Percentiles rank a stretch among this genome's conserved stretches.
Conservation (phyloP, 2,797 vertebrate species). For the Australoheros facetus region DNA sequence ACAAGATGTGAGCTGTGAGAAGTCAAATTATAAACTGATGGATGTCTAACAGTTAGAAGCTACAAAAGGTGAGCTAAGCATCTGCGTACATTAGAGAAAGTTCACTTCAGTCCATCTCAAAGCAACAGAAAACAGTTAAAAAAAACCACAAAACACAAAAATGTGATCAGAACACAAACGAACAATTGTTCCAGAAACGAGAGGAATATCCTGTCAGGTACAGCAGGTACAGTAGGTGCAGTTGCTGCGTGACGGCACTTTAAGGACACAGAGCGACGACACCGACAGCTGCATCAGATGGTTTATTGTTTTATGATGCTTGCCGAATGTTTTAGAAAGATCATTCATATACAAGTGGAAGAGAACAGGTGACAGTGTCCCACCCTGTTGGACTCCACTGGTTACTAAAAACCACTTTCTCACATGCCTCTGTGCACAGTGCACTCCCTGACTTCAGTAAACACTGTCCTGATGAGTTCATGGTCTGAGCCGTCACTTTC, state of each 20-base stretch:
- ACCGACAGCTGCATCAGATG: too few relatives aligned
- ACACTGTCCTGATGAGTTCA: too few relatives aligned
- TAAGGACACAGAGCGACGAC: too few relatives aligned
- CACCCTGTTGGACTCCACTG: neutral
- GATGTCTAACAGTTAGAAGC: neutral
- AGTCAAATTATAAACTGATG: neutral
- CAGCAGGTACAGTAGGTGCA: neutral
- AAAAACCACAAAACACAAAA: too few relatives aligned
- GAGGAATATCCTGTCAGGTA: rapidly evolving
- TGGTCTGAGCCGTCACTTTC: too few relatives aligned
- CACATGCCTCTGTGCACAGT: neutral
- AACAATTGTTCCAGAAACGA: neutral
- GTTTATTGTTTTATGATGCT: too few relatives aligned
- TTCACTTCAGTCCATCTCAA: neutral
- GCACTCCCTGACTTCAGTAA: too few relatives aligned
- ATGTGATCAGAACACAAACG: neutral
- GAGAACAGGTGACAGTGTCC: neutral
- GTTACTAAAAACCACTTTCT: neutral
- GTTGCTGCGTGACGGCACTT: neutral
- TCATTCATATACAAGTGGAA: neutral
- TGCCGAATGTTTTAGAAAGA: neutral
- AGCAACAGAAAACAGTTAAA: neutral
- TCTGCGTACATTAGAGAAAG: neutral
- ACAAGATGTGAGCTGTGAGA: neutral
- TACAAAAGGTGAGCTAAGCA: neutral